Percentiles rank a stretch among this genome's conserved stretches.
These are phyloP conservation scores for Fabriciana adippe DNA, from an alignment of 2,888 invertebrate species.

Conservation along the genomic window DNA sequence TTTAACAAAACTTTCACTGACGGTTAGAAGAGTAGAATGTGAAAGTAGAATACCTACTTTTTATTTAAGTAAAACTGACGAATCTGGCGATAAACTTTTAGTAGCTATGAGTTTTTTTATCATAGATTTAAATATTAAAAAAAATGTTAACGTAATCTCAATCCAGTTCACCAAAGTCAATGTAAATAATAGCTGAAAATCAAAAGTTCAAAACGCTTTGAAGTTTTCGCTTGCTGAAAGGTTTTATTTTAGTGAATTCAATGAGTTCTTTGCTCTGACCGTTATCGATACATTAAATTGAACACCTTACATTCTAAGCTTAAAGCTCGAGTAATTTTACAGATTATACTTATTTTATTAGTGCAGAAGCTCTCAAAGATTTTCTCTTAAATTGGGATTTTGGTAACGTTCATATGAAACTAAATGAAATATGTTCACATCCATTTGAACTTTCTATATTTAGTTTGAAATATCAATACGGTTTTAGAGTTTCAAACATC, in stretches of 20 bases:
- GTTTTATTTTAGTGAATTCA: conserved; percentile 11
- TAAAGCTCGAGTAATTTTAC: neutral
- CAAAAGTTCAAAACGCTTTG: conserved; percentile 5
- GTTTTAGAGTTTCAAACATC: too few relatives aligned
- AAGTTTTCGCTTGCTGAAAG: conserved; percentile 4
- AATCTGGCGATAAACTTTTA: too few relatives aligned
- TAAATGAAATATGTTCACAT: neutral
- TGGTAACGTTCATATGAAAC: neutral
- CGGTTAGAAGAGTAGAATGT: too few relatives aligned
- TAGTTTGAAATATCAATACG: too few relatives aligned
- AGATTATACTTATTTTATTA: conserved; percentile 11
- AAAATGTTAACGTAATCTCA: neutral
- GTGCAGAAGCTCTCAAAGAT: conserved; percentile 2
- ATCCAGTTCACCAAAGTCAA: neutral
- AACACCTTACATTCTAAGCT: conserved; percentile 6
- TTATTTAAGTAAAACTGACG: too few relatives aligned
- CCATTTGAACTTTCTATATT: neutral
- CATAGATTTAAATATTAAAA: neutral
- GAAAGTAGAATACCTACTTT: too few relatives aligned
- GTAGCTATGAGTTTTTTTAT: too few relatives aligned
- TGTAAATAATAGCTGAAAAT: conserved; percentile 13
- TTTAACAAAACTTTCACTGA: too few relatives aligned
- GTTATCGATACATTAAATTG: conserved; percentile 11
- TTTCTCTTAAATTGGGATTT: conserved; percentile 6
- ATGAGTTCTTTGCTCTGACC: conserved; percentile 18